Evolutionary conservation across 2,888 invertebrate species (phyloP).

Genomic region (Agelastica alni): DNA sequence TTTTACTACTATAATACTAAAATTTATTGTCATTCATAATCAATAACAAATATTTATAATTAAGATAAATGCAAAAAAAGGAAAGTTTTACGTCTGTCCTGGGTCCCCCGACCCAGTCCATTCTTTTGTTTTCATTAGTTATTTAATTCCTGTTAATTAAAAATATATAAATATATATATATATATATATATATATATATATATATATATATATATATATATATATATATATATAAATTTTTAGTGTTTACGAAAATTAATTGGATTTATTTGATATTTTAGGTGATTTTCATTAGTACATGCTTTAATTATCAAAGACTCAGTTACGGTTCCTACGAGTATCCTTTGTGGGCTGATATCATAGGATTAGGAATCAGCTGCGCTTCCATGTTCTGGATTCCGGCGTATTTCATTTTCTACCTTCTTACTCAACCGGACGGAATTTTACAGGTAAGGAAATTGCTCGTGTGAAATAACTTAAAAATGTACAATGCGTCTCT

Average conservation of each 20-base stretch:
- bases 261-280: constrained; percentile 41
- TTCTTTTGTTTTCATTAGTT: too few relatives aligned
- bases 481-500: neutral
- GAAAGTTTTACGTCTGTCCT: too few relatives aligned
- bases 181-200: too few relatives aligned
- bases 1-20: too few relatives aligned
- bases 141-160: too few relatives aligned
- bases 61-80: too few relatives aligned
- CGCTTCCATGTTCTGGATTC: constrained; percentile 70
- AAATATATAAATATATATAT: too few relatives aligned
- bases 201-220: too few relatives aligned
- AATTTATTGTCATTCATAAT: too few relatives aligned
- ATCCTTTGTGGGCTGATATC: constrained; percentile 66
- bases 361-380: constrained; percentile 65
- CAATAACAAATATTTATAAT: too few relatives aligned
- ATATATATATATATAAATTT: neutral
- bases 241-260: neutral
- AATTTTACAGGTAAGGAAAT: constrained; percentile 58
- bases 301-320: constrained; percentile 64
- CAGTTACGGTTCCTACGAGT: constrained; percentile 63
- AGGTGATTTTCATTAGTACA: constrained; percentile 68
- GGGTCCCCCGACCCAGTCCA: too few relatives aligned
- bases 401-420: constrained; percentile 66
- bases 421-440: constrained; percentile 60
- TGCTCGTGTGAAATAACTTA: neutral